Evolutionary conservation across 2,113 vertebrate species (phyloP).

Genomic region (Micronisus gabar): DNA sequence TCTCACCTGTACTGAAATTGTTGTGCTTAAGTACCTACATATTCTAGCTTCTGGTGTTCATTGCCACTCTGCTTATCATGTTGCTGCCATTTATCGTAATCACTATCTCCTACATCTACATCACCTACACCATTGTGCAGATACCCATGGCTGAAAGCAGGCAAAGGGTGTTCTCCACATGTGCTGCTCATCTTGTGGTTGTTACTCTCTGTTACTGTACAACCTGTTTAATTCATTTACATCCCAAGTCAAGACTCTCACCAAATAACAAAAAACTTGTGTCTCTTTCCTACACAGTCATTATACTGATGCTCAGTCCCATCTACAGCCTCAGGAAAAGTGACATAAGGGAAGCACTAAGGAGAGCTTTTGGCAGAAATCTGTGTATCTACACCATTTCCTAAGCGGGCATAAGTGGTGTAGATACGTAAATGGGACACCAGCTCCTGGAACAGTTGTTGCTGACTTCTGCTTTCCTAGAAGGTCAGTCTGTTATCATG

Average conservation of each 20-base stretch:
- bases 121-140: constrained; percentile 22
- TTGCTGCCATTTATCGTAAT: constrained; percentile 45
- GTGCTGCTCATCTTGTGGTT: constrained; percentile 26
- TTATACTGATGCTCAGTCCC: constrained; percentile 34
- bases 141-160: not conserved
- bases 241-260: not conserved
- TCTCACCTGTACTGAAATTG: constrained; percentile 17
- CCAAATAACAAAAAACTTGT: constrained; percentile 13
- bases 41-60: constrained; percentile 7
- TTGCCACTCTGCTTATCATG: constrained; percentile 16
- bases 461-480: not conserved
- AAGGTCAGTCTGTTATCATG: not conserved
- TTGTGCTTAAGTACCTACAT: constrained; percentile 10
- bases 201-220: constrained; percentile 31
- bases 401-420: no score
- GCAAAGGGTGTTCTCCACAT: constrained; percentile 22
- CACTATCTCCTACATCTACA: constrained; percentile 24
- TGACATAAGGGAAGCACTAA: not conserved
- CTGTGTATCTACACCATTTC: no score
- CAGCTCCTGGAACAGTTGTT: not conserved
- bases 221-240: not conserved
- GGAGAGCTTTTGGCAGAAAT: not conserved
- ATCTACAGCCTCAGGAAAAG: constrained; percentile 30
- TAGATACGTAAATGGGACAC: not conserved
- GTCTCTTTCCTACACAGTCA: constrained; percentile 41